Evolutionary conservation across 2,888 invertebrate genomes (phyloP), one percentile per base, ranked within the genome.

Genomic region (Acrocyrtus sp.): DNA sequence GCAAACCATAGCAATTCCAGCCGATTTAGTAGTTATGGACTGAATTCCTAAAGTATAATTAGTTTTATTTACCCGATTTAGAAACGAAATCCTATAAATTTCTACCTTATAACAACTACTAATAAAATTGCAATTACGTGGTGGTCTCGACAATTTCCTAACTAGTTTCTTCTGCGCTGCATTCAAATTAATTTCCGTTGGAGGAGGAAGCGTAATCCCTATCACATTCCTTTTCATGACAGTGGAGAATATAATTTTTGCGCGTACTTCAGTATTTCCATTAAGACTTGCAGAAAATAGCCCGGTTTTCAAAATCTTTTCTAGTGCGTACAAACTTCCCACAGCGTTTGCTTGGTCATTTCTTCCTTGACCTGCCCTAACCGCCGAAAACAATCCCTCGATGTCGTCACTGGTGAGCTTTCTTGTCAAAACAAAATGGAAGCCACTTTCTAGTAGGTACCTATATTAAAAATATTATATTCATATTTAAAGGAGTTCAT

Each of bases 401-500:
- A 74, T 27, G n/a, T 60, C 62, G 29, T 74, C 74, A 22, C 68
- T 69, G 3, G 26, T 60, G 24, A 73, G 62, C n/a, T 61, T 61
- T 0, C 68, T 41, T 2, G 68, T 62, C 8, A 69, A 34, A 6
- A 74, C 62, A 47, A 27, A 74, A 12, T 63, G 63, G 29, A 74
- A 58, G 17, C 74, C 74, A 17, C 2, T 8, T 8, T 10, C 1
- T 12, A 74, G 12, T 19, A 73, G 51, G 17, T 72, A 72, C 17
- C 65, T 65, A 15, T 19, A 22, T 26, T 22, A 41, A 12, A 39
- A 50, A 5, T 22, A 12, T 50, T 15, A 27, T 34, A 21, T 29
- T 22, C 22, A 53, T 5, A 53, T 53, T 22, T 34, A 34, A 34
- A 34, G 12, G 34, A 34, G 5, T 8, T 34, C 5, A 34, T 34